Evolutionary conservation across 2,888 invertebrate species (phyloP), one percentile per base, ranked within the genome.

Genomic region (Listrodromus nycthemerus): DNA sequence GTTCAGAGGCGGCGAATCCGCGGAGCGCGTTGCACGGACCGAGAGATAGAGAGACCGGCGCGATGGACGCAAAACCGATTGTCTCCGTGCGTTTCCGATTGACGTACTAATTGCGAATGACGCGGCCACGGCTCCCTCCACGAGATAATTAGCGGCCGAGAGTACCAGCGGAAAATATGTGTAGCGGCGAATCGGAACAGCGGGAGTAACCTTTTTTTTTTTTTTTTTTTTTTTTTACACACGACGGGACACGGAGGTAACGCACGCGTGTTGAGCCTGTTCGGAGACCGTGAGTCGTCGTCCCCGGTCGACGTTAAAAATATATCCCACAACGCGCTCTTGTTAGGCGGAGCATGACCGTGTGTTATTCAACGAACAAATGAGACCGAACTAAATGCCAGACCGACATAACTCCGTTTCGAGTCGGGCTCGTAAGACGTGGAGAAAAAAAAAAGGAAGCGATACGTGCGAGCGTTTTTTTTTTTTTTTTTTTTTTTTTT

Each of bases 51-150:
- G n/a, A n/a, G n/a, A n/a, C n/a, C 30, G 55, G 70, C 41, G 52
- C 52, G 27, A 76, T 61, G 61, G 55, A 77, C 58, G 27, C 41
- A 65, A 30, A 5, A 52, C 70, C 69, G 75, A 84, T 81, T 79
- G 84, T 81, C 78, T 81, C 74, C 70, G 78, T 84, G 80, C 78
- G 65, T 78, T 70, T 70, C 70, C 74, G 74, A 78, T 75, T 78
- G 70, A 84, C 66, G 71, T 76, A 79, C 82, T 84, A 84, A 84
- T 84, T 82, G 79, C 82, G 66, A 79, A 71, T 84, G 84, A 82
- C 79, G 84, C 81, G 84, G 65, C 74, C 37, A 55, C 41, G 19
- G n/a, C 41, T 70, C 45, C 67, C 70, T 52, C n/a, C 45, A 73
- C 75, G 66, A 77, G 76, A 80, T 80, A 77, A 83, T 80, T 80